Base-by-base conservation (phyloP, 2,113 vertebrate species). In the Tonatia bakeri region DNA sequence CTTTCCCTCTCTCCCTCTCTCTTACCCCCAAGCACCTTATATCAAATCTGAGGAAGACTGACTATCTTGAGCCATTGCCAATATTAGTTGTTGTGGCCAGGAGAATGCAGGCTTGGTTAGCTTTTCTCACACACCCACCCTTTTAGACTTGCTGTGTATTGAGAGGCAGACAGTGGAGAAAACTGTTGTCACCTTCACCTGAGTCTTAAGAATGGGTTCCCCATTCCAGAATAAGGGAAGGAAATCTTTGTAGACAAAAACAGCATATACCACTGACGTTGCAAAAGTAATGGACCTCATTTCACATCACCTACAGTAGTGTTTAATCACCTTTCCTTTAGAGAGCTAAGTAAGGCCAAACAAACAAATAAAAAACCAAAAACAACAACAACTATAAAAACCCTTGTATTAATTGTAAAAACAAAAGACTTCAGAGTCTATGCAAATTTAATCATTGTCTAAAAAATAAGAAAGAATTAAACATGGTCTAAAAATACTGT, bases 381-480 rank as follows among this genome's bases (percentile, higher is more conserved):
- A 50, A 50, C 47, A 52, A 52, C 50, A 52, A 52, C 15, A 52
- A 52, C 47, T n/a, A n/a, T n/a, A 47, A 47, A 47, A 52, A 52
- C 50, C 50, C 33, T 83, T 54, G 83, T 75, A 69, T 45, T 43
- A 81, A 31, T 36, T n/a, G 2, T n/a, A 76, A 52, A 94, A 72
- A 69, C 36, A 92, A 75, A 92, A 15, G 13, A 28, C 26, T 64
- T 8, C 3, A 82, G 50, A 89, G 88, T 26, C 5, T 64, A 20
- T 85, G 28, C 28, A 69, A 82, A 72, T 86, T 77, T 81, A 95
- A 70, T 17, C 1, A 38, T n/a, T 75, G 26, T 77, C 73, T 77
- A 38, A 76, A 95, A 87, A 70, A 26, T 47, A 69, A 79, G 50
- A 52, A 26, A 87, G 65, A 31, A 15, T 81, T 79, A 85, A 67